Conservation (phyloP, 2,888 invertebrate species). For the Cepaea hortensis region DNA sequence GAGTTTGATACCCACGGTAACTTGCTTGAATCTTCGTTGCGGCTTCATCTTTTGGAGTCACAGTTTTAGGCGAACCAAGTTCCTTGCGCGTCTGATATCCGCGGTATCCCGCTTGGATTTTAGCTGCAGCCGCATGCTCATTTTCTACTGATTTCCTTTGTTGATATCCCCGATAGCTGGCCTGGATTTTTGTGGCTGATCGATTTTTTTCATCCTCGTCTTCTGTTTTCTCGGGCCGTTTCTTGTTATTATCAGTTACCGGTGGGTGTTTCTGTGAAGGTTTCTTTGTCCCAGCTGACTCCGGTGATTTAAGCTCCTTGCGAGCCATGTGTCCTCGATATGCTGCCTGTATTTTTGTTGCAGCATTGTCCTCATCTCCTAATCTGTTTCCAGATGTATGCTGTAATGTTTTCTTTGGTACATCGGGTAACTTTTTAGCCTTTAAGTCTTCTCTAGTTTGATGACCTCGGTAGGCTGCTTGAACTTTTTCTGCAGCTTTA, state of each 20-base stretch:
- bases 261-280: too few species aligned
- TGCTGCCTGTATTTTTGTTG: background rate
- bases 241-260: background rate
- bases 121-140: constrained; percentile 59
- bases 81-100: constrained; percentile 56
- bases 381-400: background rate
- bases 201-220: constrained; percentile 15
- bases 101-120: constrained; percentile 66
- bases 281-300: constrained; percentile 3
- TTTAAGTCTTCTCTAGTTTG: background rate
- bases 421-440: background rate
- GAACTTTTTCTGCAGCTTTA: constrained; percentile 15
- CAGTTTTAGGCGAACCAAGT: background rate
- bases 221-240: background rate
- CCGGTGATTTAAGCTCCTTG: constrained; percentile 26
- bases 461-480: constrained; percentile 9
- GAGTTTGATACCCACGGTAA: constrained; percentile 60
- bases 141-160: constrained; percentile 27
- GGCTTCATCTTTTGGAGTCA: constrained; percentile 6
- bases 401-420: background rate
- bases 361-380: background rate
- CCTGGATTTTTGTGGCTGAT: constrained; percentile 49
- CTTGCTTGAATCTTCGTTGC: constrained; percentile 66
- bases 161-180: constrained; percentile 46
- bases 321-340: constrained; percentile 49